Percentiles rank a stretch among this genome's conserved stretches.
phyloP scores from a whole-genome alignment of 1,140 invertebrate species.

The Drepana arcuata region DNA sequence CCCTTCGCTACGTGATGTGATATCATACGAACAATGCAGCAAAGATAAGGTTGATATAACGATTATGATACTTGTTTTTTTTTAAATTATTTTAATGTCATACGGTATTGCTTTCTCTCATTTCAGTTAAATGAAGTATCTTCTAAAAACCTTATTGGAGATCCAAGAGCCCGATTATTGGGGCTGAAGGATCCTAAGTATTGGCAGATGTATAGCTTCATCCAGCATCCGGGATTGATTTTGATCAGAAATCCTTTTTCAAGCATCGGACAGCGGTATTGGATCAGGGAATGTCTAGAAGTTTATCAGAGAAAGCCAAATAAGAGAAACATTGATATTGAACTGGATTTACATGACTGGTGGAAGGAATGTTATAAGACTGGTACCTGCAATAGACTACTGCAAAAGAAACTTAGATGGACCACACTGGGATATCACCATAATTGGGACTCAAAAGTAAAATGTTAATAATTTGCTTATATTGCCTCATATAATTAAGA shows the following conservation, averaged over 20 bases:
- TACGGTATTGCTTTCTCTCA: background rate
- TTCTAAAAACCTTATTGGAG: slow-evolving; percentile 11
- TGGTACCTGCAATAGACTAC: slow-evolving; percentile 37
- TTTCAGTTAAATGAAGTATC: slow-evolving; percentile 14
- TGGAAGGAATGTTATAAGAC: slow-evolving; percentile 55
- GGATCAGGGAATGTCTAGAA: slow-evolving; percentile 84
- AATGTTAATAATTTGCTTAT: slow-evolving; percentile 34
- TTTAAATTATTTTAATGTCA: no score
- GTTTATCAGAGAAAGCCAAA: slow-evolving; percentile 85
- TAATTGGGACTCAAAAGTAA: slow-evolving; percentile 94
- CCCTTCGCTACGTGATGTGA: slow-evolving; percentile 35
- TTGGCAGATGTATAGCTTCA: slow-evolving; percentile 75
- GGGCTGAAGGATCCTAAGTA: slow-evolving; percentile 66
- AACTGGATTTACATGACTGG: slow-evolving; percentile 44
- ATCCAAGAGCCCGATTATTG: slow-evolving; percentile 31
- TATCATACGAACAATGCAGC: slow-evolving; percentile 19
- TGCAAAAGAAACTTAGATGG: slow-evolving; percentile 86
- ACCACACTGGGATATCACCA: slow-evolving; percentile 95
- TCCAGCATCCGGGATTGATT: slow-evolving; percentile 78
- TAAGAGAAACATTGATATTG: slow-evolving; percentile 80
- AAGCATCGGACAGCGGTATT: slow-evolving; percentile 81
- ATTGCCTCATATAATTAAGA: no score
- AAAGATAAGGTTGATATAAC: slow-evolving; percentile 21
- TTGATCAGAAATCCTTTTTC: slow-evolving; percentile 91
- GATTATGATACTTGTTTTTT: no score